Percentiles rank a stretch among this genome's conserved stretches.
These are phyloP conservation scores for Mus spicilegus DNA, from an alignment of 2,113 vertebrate genomes.

Conservation along the genomic window DNA sequence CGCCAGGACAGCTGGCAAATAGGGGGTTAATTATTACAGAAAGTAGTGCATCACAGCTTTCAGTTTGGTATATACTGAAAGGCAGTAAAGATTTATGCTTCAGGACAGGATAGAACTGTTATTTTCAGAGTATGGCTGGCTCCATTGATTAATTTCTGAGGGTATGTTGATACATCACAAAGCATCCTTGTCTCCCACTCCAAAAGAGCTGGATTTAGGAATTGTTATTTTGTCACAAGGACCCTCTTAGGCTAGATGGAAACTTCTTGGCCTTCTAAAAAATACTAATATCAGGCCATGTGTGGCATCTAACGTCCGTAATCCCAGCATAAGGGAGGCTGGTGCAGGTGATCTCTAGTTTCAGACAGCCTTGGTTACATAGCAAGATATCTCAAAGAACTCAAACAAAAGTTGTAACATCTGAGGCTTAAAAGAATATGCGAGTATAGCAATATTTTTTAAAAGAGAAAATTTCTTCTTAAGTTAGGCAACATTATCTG, in stretches of 20 bases:
- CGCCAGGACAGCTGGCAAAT: slow-evolving; percentile 70
- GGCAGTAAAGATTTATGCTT: slow-evolving; percentile 78
- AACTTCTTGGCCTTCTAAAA: slow-evolving; percentile 13
- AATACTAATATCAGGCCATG: background rate
- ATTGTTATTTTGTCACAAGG: background rate
- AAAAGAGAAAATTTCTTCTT: slow-evolving; percentile 42
- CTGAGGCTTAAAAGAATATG: background rate
- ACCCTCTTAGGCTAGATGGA: background rate
- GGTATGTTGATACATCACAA: background rate
- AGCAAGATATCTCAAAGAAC: background rate
- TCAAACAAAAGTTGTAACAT: background rate
- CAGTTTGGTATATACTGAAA: slow-evolving; percentile 74
- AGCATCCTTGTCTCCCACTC: background rate
- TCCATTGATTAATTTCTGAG: slow-evolving; percentile 50
- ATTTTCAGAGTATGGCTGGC: slow-evolving; percentile 57
- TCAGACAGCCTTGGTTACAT: background rate
- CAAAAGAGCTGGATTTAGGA: background rate
- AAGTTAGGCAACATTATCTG: background rate
- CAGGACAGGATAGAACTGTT: slow-evolving; percentile 24
- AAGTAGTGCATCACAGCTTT: slow-evolving; percentile 62
- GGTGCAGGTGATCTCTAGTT: background rate
- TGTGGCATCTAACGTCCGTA: accelerated
- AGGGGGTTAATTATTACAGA: slow-evolving; percentile 81
- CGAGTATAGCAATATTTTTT: background rate
- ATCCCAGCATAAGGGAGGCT: background rate